Evolutionary conservation across 1,140 invertebrate genomes (phyloP).

Genomic region (Eupristina koningsbergeri): DNA sequence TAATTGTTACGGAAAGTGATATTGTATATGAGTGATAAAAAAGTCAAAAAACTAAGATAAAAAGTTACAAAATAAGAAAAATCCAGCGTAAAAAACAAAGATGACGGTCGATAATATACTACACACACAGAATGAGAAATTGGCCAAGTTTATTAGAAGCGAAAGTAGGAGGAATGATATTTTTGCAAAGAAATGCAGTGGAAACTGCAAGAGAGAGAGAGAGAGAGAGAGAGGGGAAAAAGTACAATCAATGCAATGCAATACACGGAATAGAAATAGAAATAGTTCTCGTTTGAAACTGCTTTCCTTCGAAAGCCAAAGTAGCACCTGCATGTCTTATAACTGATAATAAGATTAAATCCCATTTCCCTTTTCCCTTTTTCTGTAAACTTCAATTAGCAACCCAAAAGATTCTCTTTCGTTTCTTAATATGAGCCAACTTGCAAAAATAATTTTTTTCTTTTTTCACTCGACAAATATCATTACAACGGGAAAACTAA

Average conservation of each 20-base stretch:
- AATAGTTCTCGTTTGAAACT: conserved; percentile 13
- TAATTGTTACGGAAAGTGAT: too few species aligned
- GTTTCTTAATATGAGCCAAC: background rate
- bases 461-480: background rate
- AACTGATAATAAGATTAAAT: conserved; percentile 4
- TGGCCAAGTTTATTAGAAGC: conserved; percentile 8
- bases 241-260: conserved; percentile 28
- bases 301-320: conserved; percentile 11
- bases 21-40: too few species aligned
- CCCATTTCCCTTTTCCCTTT: too few species aligned
- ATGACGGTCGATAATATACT: background rate
- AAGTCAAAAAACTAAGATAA: background rate
- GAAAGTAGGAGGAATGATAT: conserved; percentile 11
- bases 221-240: background rate
- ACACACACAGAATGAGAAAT: background rate
- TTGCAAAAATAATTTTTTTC: background rate
- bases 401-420: background rate
- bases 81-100: background rate
- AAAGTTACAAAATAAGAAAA: background rate
- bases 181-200: background rate
- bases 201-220: background rate
- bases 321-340: conserved; percentile 2
- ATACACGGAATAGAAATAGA: too few species aligned
- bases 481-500: background rate
- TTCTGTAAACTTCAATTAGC: conserved; percentile 7